Base-by-base conservation (phyloP, 1,140 invertebrate genomes). In the Lepidurus apus region DNA sequence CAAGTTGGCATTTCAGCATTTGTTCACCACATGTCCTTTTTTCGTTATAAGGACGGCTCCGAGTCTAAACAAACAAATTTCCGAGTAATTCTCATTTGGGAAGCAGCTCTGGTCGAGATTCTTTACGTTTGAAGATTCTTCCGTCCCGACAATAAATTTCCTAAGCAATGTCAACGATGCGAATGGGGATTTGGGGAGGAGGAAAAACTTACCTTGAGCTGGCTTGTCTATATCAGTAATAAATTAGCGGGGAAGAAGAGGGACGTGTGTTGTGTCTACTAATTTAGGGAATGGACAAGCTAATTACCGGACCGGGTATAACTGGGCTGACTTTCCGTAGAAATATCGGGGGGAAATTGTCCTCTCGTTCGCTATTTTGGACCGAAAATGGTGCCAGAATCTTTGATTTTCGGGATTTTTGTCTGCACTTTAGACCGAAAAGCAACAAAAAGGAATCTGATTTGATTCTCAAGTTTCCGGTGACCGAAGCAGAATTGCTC, bases 31-130 rank as follows among this genome's bases (percentile, higher is more conserved):
- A 21, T 65, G 53, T 65, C 21, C 17, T 21, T 13, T 65, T 65
- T 17, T 65, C 21, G 53, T 65, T 65, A 21, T 65, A 65, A 13
- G 21, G 53, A 65, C 53, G 21, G 53, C 21, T 65, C 53, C 53
- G 8, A 65, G 53, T 65, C 53, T 17, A 65, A 65, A 65, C 53
- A 65, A 65, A 65, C 21, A 65, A 65, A 65, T 65, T 65, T 65
- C 17, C 53, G 13, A 13, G 17, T 21, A 65, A 11, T 65, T 65
- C 53, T 65, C 9, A 21, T 7, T 7, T n/a, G 53, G 6, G 13
- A n/a, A 65, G 17, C 17, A 65, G 53, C 13, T 65, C 17, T 7
- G 53, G 53, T 65, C 53, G 17, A 65, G 13, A 17, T 65, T 65
- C 17, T 65, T 7, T 65, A 9, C 8, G 53, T 65, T 13, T 65